A percentile compares a stretch with the other conserved stretches of the same genome.
Evolutionary conservation across 1,140 invertebrate genomes (phyloP).

Genomic region (Nebria ingens): DNA sequence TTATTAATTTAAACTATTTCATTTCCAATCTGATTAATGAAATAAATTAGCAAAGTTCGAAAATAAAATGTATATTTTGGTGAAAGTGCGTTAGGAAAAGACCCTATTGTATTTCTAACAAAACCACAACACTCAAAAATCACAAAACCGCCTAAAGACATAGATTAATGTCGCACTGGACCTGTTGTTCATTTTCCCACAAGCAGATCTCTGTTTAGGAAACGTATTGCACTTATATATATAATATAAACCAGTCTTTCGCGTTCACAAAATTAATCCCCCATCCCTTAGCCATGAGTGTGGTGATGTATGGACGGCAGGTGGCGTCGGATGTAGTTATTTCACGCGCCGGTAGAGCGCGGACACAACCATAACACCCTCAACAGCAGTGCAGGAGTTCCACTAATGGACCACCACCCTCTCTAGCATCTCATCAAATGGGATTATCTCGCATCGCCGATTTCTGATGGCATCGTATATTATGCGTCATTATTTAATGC

Average conservation of each 20-base stretch:
- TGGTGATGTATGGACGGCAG: constrained; percentile 1
- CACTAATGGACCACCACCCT: neutral
- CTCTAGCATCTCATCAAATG: constrained; percentile 1
- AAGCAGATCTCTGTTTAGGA: neutral
- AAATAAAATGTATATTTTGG: no score
- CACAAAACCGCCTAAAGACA: no score
- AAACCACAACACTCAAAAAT: no score
- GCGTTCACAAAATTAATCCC: no score
- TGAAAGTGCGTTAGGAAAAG: no score
- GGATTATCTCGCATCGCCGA: neutral
- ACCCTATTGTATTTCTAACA: no score
- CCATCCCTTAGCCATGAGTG: neutral
- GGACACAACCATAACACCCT: neutral
- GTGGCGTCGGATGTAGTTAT: constrained; percentile 8
- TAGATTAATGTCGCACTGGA: neutral
- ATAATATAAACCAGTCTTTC: no score
- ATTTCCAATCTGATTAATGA: no score
- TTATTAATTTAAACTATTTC: no score
- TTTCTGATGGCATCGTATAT: neutral
- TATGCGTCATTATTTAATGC: constrained; percentile 1
- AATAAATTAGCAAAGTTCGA: no score
- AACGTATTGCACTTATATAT: neutral
- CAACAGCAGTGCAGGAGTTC: neutral
- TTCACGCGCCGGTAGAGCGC: neutral
- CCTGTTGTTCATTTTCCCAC: neutral